Base-by-base conservation (phyloP, 2,113 vertebrate genomes). In the Caracal caracal region DNA sequence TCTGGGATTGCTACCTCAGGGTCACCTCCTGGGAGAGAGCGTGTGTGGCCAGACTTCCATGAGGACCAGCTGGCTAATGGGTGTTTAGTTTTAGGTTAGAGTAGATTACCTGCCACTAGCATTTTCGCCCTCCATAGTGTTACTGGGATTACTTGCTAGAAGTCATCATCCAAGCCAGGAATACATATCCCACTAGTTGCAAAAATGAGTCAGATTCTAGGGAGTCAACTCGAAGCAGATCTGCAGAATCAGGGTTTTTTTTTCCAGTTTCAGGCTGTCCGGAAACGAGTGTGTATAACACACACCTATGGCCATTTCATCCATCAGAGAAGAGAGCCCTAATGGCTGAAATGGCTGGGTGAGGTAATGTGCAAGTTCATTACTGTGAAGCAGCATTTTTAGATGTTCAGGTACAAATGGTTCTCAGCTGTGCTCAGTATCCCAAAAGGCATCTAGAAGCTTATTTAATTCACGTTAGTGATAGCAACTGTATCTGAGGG, bases 181-280 rank as follows among this genome's bases (percentile, higher is more conserved):
- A 11, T 28, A 5, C 49, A 4, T 65, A 65, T 73, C 71, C n/a
- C 28, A 89, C 53, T 61, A 5, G 12, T 83, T 51, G 66, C 51
- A 91, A 94, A 80, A 86, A 81, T 35, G 33, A 90, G 33, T 75
- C 80, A 73, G 65, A 76, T 96, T 90, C 80, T 28, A 85, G 33
- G 81, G 43, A 43, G 81, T 51, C 71, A 76, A 4, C n/a, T n/a
- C 66, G 26, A 59, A 83, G 33, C 51, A 24, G 51, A 56, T 73
- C 63, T 61, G 22, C 53, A 65, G 49, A 83, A 33, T 47, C 33
- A 40, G n/a, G 73, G 10, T 73, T 96, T 53, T 53, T 51, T 33
- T 70, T 53, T 53, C 87, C 53, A 2, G 51, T 71, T 90, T 40
- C 51, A 82, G 37, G 51, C 40, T 80, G 3, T 78, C 59, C 24